Base-by-base conservation (phyloP, 2,888 invertebrate genomes). In the Phanerotoma sp. region DNA sequence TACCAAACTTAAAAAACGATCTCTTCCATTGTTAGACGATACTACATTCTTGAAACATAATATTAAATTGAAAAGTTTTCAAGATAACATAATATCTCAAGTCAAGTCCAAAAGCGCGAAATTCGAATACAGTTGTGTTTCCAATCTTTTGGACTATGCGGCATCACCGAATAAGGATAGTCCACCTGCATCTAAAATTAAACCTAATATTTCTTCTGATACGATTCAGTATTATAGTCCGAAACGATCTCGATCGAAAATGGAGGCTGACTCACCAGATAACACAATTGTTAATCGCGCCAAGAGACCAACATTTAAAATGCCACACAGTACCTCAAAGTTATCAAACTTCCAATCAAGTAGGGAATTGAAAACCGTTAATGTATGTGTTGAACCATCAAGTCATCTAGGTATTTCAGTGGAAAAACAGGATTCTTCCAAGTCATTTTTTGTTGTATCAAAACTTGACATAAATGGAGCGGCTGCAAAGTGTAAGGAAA, bases 401-500 rank as follows among this genome's bases (percentile, higher is more conserved):
- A 70, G 67, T 0, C 67, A 49, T 33, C 58, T 76, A 1, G 77
- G 77, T 1, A 67, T 75, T 6, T 65, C 56, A 2, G 62, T 77
- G 2, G 69, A 71, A 16, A 69, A 65, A 21, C 65, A 66, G 48
- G 73, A 72, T n/a, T 73, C 71, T 6, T 74, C 65, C 1, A 66
- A 71, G 25, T 68, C 74, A 1, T 73, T 65, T 37, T 75, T 70
- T 51, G 67, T 76, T 4, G 68, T 76, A 15, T 66, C 73, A 1
- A 67, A 61, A 32, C 58, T 76, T 51, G 71, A 75, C 21, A 44
- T 57, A 0, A 58, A 64, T 4, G 73, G 74, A 0, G 73, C 67
- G 6, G 76, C 75, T 0, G 67, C 66, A 0, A 73, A 62, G 30
- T 73, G 72, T 37, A 80, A 80, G 15, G 74, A 80, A 28, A 77